Evolutionary conservation across 2,888 invertebrate genomes (phyloP).

Genomic region (Onchidella celtica): DNA sequence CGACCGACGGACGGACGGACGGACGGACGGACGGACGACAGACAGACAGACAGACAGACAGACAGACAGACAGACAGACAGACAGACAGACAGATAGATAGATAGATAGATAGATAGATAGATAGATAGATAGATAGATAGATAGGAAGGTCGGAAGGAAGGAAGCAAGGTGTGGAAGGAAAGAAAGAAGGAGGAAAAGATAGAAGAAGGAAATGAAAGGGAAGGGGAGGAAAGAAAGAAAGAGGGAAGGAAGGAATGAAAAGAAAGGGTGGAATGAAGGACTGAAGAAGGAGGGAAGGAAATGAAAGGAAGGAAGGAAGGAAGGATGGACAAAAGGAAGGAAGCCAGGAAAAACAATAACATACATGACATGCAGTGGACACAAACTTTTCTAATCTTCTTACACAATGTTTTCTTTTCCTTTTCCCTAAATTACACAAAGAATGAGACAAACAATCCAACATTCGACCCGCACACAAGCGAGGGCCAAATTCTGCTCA

Average conservation of each 20-base stretch:
- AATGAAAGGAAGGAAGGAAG: background rate
- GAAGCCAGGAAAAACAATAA: background rate
- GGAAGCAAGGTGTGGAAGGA: background rate
- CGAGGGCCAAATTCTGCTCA: too few relatives aligned
- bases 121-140: constrained; percentile 8
- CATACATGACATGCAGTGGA: too few relatives aligned
- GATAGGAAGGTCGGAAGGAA: too few relatives aligned
- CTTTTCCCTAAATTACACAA: too few relatives aligned
- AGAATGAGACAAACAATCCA: too few relatives aligned
- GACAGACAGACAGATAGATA: background rate
- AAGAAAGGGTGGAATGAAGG: background rate
- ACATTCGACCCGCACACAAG: too few relatives aligned
- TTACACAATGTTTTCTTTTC: too few relatives aligned
- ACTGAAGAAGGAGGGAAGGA: background rate
- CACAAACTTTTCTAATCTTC: too few relatives aligned
- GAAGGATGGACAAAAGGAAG: background rate
- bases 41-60: background rate
- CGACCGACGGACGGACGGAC: background rate
- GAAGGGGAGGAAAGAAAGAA: background rate
- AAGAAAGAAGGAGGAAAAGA: background rate
- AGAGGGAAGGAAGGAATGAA: background rate
- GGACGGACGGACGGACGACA: background rate
- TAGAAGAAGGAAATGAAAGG: background rate
- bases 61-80: background rate
- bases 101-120: constrained; percentile 8